Evolutionary conservation across 1,140 invertebrate species (phyloP), one percentile per base, ranked within the genome.

Genomic region (Cydia pomonella): DNA sequence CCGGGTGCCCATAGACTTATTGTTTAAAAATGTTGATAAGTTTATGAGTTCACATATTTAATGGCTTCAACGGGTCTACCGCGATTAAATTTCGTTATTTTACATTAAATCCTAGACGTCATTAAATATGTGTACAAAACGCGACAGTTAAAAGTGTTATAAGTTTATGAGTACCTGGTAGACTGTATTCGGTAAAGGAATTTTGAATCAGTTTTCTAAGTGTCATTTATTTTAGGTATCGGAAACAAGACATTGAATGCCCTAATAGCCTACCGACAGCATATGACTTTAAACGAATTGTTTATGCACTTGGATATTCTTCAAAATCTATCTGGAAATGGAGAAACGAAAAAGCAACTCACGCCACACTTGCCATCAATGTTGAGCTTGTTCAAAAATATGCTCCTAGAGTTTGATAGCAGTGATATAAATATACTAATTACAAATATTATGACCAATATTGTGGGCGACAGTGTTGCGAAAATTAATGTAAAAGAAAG

Each of bases 221-320:
- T 59, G 23, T 18, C 47, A 16, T 75, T 75, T 47, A 80, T 87
- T 82, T 78, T 74, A 89, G 87, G 83, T 73, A 78, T 86, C 12
- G 85, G 79, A 50, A 80, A 71, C 18, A 86, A 82, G 81, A 87
- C 80, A 18, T 72, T 89, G 50, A 81, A 84, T 53, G 77, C 84
- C 64, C 76, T 91, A 41, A 53, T 80, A 27, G 69, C 86, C 66
- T 80, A 80, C 75, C 80, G 84, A 1, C 66, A 82, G 18, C 75
- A 85, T 53, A 88, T 92, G 87, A 87, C 86, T 3, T 77, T 82
- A 47, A 81, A 86, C n/a, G 90, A 90, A 80, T 76, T 90, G 69
- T 80, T 86, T 47, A 82, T 81, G 33, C 82, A 89, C 78, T 79
- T 92, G 76, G 87, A 90, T 44, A 69, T 90, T 74, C 74, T 92